Base-by-base conservation (phyloP, 2,888 invertebrate species). In the Sturmia bella region DNA sequence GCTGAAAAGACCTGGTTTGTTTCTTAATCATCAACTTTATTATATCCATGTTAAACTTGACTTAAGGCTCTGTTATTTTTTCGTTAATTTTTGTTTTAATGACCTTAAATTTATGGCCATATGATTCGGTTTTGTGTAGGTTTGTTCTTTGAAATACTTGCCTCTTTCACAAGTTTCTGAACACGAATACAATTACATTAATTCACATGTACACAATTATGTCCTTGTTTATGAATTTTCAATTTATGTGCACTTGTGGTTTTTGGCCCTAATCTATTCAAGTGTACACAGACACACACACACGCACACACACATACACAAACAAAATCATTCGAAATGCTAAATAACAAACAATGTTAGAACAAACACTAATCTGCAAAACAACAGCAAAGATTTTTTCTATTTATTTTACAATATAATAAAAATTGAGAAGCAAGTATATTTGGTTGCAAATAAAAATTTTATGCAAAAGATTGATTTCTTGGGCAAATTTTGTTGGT, bases 221-320 rank as follows among this genome's bases (percentile, higher is more conserved):
- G 17, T 3, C 32, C 37, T 61, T 63, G 52, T 39, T 76, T 61
- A 76, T 21, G 61, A 69, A 69, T 76, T 69, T 61, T 9, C 54
- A 43, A 61, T n/a, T 15, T 11, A 39, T 61, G 39, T 69, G 54
- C 69, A 48, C 37, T 63, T 76, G 69, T 76, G 76, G 69, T 54
- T 80, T 45, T 57, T 69, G 69, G 69, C 63, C 69, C 70, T 70
- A 80, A 80, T 80, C 63, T 64, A 64, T 43, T 80, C 37, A 69
- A 69, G 56, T 63, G 64, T 69, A 74, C 0, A 3, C 24, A 24
- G 9, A 41, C 21, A 59, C 21, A 45, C 24, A 15, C 2, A 24
- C 3, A 11, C 27, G 27, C 19, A 68, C 15, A 56, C 13, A 24
- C 3, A 24, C 15, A 50, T 32, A 56, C 19, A 68, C n/a, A n/a